phyloP scores from a whole-genome alignment of 2,888 invertebrate species.

The Blomia tropicalis region DNA sequence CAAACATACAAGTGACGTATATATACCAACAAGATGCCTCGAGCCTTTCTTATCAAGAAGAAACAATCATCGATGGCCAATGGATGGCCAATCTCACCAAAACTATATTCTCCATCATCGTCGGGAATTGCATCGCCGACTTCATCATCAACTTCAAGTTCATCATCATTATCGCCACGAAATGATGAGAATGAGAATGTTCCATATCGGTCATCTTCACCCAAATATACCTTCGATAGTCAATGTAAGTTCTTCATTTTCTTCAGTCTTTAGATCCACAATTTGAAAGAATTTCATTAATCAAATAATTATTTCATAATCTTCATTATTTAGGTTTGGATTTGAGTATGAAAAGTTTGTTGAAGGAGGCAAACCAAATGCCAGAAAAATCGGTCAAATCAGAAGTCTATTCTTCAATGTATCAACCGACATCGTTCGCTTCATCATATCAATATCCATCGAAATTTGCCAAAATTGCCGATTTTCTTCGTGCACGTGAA shows the following conservation, averaged over 20 bases:
- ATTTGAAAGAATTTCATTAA: no score
- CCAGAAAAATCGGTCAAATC: not conserved
- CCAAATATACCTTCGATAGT: not conserved
- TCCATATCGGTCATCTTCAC: not conserved
- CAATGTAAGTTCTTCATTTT: slow-evolving; percentile 5
- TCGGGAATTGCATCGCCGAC: not conserved
- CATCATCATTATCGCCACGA: not conserved
- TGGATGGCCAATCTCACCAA: not conserved
- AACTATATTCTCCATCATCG: slow-evolving; percentile 1
- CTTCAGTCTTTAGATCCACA: not conserved
- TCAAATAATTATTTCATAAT: not conserved
- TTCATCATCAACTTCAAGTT: not conserved
- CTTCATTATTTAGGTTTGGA: slow-evolving; percentile 9
- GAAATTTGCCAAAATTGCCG: slow-evolving; percentile 14
- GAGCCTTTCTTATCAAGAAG: slow-evolving; percentile 30
- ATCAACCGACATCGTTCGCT: not conserved
- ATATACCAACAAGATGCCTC: slow-evolving; percentile 29
- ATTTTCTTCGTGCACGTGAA: not conserved
- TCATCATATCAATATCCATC: not conserved
- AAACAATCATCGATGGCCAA: slow-evolving; percentile 25
- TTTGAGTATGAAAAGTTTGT: slow-evolving; percentile 1
- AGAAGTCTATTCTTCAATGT: not conserved
- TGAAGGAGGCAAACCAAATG: not conserved
- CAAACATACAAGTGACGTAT: not conserved
- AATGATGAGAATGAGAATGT: not conserved